Base-by-base conservation (phyloP, 2,113 vertebrate species). In the Dipodomys merriami region DNA sequence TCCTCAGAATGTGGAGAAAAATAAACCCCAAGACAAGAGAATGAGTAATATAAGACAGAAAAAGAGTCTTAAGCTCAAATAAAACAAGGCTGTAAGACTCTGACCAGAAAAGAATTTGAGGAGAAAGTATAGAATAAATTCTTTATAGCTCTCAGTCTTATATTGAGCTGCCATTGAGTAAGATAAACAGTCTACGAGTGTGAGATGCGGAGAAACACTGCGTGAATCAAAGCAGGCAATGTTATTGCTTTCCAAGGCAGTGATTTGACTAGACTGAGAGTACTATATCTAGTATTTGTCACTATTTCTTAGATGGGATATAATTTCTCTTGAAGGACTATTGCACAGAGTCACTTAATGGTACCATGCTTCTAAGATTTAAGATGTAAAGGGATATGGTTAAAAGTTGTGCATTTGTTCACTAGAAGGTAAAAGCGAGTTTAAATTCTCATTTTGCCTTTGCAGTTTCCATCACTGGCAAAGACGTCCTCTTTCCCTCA, bases 311-410 rank as follows among this genome's bases (percentile, higher is more conserved):
- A 95, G 95, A 95, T 94, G 86, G 84, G 82, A 82, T 33, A 69
- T 67, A 65, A 97, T 96, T 98, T 97, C 96, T 94, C 95, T 89
- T 93, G 96, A 96, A 97, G 95, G 96, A 96, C 94, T 83, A 62
- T 67, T 85, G 94, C 95, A 67, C 74, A 0, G 29, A 95, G 96
- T 68, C 86, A 94, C 90, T 95, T 96, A 97, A 96, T 33, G 91
- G 94, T 69, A 96, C 96, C 30, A 18, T 57, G 85, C 86, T 94
- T 95, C 91, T 90, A 93, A 97, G 97, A 97, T 97, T 97, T 97
- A 97, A 97, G 96, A 96, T 29, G 33, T 72, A 91, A 96, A 95
- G 90, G n/a, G 90, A 92, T 53, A 93, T 35, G 88, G 91, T 93
- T 84, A 94, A 83, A 91, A 92, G 69, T 92, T 88, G 89, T 81